phyloP scores from a whole-genome alignment of 1,140 invertebrate species.

The Drosophila littoralis region DNA sequence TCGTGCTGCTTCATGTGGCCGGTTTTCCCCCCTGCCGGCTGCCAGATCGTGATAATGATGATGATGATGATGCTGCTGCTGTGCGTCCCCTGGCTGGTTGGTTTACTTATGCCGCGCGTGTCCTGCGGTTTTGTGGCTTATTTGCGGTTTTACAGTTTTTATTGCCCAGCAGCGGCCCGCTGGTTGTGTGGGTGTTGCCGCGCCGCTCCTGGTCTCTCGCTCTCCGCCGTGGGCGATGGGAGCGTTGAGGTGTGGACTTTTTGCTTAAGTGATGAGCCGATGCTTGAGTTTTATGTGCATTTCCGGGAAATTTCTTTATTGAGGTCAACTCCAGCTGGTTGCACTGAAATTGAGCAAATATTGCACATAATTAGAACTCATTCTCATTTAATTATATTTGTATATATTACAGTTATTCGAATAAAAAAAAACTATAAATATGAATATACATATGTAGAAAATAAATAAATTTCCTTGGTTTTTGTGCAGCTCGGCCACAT shows the following conservation, averaged over 20 bases:
- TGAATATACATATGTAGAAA: too few species aligned
- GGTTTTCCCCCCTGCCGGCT: slow-evolving; percentile 55
- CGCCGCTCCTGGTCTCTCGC: slow-evolving; percentile 1
- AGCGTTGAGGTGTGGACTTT: slow-evolving; percentile 62
- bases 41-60: slow-evolving; percentile 54
- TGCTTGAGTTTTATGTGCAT: slow-evolving; percentile 2
- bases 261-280: slow-evolving; percentile 54
- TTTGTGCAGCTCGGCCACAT: too few species aligned
- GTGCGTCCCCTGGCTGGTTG: slow-evolving; percentile 3
- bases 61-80: slow-evolving; percentile 42
- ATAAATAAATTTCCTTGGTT: too few species aligned
- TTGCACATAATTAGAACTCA: too few species aligned
- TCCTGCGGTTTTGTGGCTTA: slow-evolving; percentile 71
- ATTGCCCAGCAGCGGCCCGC: slow-evolving; percentile 50
- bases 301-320: slow-evolving; percentile 9
- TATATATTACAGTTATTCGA: too few species aligned
- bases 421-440: too few species aligned
- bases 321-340: not conserved
- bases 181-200: slow-evolving; percentile 59
- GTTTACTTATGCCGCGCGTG: slow-evolving; percentile 64
- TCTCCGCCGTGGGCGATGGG: not conserved
- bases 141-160: slow-evolving; percentile 69
- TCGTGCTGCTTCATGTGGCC: slow-evolving; percentile 44
- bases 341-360: too few species aligned
- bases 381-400: too few species aligned